phyloP scores from a whole-genome alignment of 2,888 invertebrate genomes.

The Antitype chi region DNA sequence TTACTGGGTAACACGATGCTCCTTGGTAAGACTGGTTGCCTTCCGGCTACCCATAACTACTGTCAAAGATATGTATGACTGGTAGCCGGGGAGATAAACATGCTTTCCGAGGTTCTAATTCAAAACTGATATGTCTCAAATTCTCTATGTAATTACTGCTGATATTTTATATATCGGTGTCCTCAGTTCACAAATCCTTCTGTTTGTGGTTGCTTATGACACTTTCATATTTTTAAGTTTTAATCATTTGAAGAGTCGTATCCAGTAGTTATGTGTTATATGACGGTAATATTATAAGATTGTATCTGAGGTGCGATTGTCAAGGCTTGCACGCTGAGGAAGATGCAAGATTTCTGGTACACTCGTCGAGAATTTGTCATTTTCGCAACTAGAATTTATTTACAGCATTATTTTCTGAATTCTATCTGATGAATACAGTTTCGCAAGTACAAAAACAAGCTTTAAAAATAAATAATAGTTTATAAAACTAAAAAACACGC shows the following conservation, averaged over 20 bases:
- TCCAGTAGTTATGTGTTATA: conserved; percentile 34
- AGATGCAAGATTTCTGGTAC: conserved; percentile 71
- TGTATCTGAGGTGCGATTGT: conserved; percentile 77
- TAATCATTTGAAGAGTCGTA: not conserved
- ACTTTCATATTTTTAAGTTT: not conserved
- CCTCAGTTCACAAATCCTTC: too few species aligned
- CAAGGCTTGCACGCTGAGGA: conserved; percentile 70
- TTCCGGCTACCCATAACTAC: not conserved
- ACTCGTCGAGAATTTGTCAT: conserved; percentile 44
- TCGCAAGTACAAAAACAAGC: too few species aligned
- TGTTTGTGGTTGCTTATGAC: not conserved
- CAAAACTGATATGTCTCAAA: not conserved
- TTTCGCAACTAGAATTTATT: not conserved
- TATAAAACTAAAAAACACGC: too few species aligned
- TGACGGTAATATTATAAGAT: conserved; percentile 71
- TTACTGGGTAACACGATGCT: not conserved
- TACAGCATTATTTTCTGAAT: not conserved
- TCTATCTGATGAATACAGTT: not conserved
- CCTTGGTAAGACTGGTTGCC: not conserved
- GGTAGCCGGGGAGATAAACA: not conserved
- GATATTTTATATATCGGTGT: not conserved
- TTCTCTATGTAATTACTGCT: not conserved
- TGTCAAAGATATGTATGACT: not conserved
- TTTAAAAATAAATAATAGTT: too few species aligned
- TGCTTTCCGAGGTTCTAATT: not conserved